phyloP scores from a whole-genome alignment of 2,113 vertebrate species.

The Festucalex cinctus region DNA sequence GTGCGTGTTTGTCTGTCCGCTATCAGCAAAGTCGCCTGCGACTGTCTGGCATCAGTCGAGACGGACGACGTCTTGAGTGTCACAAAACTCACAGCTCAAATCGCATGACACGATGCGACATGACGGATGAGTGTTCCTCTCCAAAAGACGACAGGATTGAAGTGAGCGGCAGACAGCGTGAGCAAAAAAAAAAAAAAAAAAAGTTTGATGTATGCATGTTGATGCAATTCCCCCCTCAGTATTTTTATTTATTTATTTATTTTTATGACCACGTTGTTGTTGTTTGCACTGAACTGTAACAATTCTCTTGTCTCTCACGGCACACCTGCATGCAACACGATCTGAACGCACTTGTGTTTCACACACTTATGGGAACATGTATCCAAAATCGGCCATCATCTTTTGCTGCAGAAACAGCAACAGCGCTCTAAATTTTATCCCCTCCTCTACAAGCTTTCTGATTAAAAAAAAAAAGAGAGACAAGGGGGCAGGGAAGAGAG shows the following conservation, averaged over 20 bases:
- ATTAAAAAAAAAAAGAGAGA: constrained; percentile 56
- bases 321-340: neutral
- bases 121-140: constrained; percentile 41
- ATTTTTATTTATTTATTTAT: neutral
- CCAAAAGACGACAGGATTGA: constrained; percentile 28
- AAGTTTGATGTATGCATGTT: neutral
- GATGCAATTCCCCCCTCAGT: neutral
- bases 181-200: neutral
- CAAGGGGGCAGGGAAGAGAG: constrained; percentile 15
- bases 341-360: neutral
- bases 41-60: constrained; percentile 41
- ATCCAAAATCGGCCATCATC: constrained; percentile 51
- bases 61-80: constrained; percentile 39
- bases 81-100: constrained; percentile 48
- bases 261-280: neutral
- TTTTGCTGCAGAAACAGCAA: constrained; percentile 25
- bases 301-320: neutral
- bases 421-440: constrained; percentile 56
- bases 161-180: constrained; percentile 22
- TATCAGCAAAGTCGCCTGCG: constrained; percentile 36
- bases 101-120: constrained; percentile 37
- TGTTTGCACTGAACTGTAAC: neutral
- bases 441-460: constrained; percentile 63
- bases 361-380: constrained; percentile 26
- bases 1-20: constrained; percentile 16